Evolutionary conservation across 2,888 invertebrate species (phyloP), one percentile per base, ranked within the genome.

Genomic region (Lasioglossum leucozonium): DNA sequence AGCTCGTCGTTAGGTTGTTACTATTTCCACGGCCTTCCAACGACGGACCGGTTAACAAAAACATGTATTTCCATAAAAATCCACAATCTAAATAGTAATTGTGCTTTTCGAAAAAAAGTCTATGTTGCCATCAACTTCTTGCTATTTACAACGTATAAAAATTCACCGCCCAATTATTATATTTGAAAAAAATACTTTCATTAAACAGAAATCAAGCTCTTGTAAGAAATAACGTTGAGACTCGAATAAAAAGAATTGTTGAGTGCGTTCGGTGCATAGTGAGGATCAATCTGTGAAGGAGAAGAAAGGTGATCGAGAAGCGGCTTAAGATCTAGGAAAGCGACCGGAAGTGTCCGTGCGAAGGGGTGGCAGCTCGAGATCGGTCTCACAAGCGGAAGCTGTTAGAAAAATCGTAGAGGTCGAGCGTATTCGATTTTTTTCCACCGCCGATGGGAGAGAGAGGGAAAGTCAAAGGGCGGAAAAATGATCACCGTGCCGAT

Each of bases 401-500:
- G 26, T 18, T 30, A n/a, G 34, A 73, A n/a, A 26, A 55, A 37
- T 72, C 77, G 40, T 4, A n/a, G 16, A 34, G 58, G 42, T 72
- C 26, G 55, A 30, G 62, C 22, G 58, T 16, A 34, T 67, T 44
- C 55, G 30, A 73, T 58, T 47, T 65, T n/a, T 5, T 51, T 40
- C 51, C 37, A 72, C n/a, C n/a, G n/a, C 65, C 84, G 74, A 80
- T 85, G 80, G 77, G 71, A 86, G 65, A 22, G 42, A 67, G 34
- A 16, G 37, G 40, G n/a, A 65, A 37, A 72, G 10, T 26, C 11
- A 42, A 62, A 85, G 34, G 62, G 18, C 77, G 73, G 72, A 79
- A 91, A 84, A 81, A 95, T 95, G 95, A 95, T 94, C 81, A 94
- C 94, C 72, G 90, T 94, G 82, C 94, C 95, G 86, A 92, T 94